These are phyloP conservation scores for Lasiommata megera DNA, from an alignment of 2,888 invertebrate genomes.

Conservation along the genomic window DNA sequence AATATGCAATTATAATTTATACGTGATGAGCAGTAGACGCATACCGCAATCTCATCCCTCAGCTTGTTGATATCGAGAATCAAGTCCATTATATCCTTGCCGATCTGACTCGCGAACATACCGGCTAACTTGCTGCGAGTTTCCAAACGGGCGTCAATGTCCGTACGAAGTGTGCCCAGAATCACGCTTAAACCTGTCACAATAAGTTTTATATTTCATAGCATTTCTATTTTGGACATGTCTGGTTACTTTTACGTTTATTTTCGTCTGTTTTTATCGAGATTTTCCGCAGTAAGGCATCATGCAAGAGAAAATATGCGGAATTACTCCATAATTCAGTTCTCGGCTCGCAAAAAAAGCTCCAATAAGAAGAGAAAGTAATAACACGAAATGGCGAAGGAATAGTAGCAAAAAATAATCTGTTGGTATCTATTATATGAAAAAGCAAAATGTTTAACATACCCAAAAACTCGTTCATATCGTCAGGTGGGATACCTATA, in stretches of 20 bases:
- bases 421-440: too few species aligned
- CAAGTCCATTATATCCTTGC: constrained; percentile 88
- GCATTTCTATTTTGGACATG: too few species aligned
- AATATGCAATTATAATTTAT: too few species aligned
- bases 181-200: constrained; percentile 81
- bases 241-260: too few species aligned
- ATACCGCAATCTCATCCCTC: constrained; percentile 86
- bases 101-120: constrained; percentile 86
- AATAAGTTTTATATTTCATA: neutral
- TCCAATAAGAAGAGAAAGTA: too few species aligned
- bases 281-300: too few species aligned
- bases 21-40: constrained; percentile 25
- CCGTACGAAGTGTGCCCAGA: constrained; percentile 83
- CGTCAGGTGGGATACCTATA: constrained; percentile 87
- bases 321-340: too few species aligned
- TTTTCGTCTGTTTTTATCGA: too few species aligned
- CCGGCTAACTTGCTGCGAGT: constrained; percentile 86
- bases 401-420: too few species aligned
- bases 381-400: too few species aligned
- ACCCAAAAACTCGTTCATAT: constrained; percentile 83
- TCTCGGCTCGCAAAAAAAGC: too few species aligned
- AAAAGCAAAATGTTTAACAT: constrained; percentile 12
- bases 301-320: too few species aligned
- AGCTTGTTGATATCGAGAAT: constrained; percentile 87
- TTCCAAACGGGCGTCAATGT: constrained; percentile 86